These are phyloP conservation scores for Nasonia vitripennis DNA, from an alignment of 1,140 invertebrate species.

Conservation along the genomic window DNA sequence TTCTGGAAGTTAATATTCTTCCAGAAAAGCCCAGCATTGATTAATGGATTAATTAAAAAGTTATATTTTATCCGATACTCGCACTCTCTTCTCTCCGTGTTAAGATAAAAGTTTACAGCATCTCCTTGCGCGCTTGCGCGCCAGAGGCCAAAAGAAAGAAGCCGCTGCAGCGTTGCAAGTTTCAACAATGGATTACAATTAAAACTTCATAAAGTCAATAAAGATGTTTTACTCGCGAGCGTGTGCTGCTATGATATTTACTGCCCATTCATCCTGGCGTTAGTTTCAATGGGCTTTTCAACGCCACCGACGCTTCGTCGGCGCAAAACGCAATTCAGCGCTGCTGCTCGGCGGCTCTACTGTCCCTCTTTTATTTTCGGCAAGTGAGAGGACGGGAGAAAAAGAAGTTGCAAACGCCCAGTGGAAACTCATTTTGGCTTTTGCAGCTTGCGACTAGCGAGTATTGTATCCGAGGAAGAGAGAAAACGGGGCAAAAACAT, in stretches of 20 bases:
- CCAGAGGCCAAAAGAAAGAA: neutral
- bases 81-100: neutral
- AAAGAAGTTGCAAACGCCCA: neutral
- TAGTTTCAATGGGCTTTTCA: constrained; percentile 18
- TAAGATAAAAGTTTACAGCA: neutral
- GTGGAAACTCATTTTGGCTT: constrained; percentile 18
- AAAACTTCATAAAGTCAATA: constrained; percentile 10
- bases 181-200: constrained; percentile 11
- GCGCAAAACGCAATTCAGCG: constrained; percentile 4
- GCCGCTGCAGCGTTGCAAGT: neutral
- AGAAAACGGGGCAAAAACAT: neutral
- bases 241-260: neutral
- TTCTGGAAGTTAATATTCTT: neutral
- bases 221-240: neutral
- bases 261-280: neutral
- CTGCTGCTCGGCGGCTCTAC: no score
- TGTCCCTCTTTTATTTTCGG: neutral
- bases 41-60: constrained; percentile 2
- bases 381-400: neutral
- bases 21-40: neutral
- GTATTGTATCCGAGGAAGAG: constrained; percentile 1
- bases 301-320: neutral
- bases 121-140: no score
- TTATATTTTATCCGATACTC: constrained; percentile 4
- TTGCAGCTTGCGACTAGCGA: neutral